Base-by-base conservation (phyloP, 2,113 vertebrate species). In the Ctenodactylus gundi region DNA sequence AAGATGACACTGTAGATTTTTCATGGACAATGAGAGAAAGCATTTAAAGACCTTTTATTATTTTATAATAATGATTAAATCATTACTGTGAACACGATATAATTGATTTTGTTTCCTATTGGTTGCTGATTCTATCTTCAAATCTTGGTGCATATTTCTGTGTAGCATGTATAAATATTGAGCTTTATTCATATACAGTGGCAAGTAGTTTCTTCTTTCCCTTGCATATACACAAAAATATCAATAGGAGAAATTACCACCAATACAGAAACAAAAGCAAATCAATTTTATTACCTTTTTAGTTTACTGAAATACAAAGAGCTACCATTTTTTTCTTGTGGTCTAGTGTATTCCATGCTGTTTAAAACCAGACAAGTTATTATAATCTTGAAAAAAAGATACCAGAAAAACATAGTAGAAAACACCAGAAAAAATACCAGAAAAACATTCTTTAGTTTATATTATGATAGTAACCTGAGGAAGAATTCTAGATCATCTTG, bases 341-440 rank as follows among this genome's bases (percentile, higher is more conserved):
- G 27, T 73, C 44, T 85, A 49, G 27, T 57, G 91, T 68, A 81
- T 46, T 65, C 49, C 25, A 57, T 51, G 51, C 34, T 67, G 23
- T 70, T 94, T 83, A 88, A 96, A 80, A 93, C 49, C 44, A 95
- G 55, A n/a, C n/a, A 73, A 49, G 14, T 68, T 44, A 67, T 2
- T 68, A 44, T 68, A 27, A 57, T 94, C 93, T 93, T 83, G 44
- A 62, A 93, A 88, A 73, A 62, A 93, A 88, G 67, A 73, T 60
- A 34, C 14, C 64, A 58, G 57, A 73, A 88, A 85, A 51, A 25
- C 31, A 17, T 18, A 72, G 25, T 60, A 12, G n/a, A n/a, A n/a
- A n/a, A n/a, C n/a, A n/a, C n/a, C n/a, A 93, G 85, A 73, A n/a
- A n/a, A n/a, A n/a, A 73, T 60, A 34, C 14, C 64, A 58, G 57